These are phyloP conservation scores for Sciurus carolinensis DNA, from an alignment of 2,797 vertebrate species.

Conservation along the genomic window DNA sequence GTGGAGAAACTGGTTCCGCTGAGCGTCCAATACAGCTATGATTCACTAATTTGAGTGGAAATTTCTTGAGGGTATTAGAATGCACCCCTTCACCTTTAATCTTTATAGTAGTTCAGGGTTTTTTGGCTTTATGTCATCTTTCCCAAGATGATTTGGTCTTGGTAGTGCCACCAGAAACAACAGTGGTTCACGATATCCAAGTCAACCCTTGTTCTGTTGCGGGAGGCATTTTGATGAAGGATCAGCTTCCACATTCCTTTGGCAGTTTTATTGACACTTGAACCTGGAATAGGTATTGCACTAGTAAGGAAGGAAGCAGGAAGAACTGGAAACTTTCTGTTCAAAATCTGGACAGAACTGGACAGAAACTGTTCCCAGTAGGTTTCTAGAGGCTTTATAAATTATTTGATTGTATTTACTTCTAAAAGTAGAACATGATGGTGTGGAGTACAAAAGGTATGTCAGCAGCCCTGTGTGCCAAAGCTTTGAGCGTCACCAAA, in stretches of 20 bases:
- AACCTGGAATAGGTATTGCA: neutral
- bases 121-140: neutral
- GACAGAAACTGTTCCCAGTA: neutral
- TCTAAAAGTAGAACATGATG: conserved; percentile 52
- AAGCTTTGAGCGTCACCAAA: conserved; percentile 29
- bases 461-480: conserved; percentile 3
- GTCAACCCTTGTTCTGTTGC: neutral
- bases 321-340: neutral
- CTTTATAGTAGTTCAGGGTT: neutral
- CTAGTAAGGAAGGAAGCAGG: neutral
- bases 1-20: neutral
- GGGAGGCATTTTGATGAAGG: neutral
- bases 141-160: neutral
- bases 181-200: neutral
- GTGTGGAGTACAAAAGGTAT: conserved; percentile 10
- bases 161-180: neutral
- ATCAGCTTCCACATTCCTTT: neutral
- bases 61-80: neutral
- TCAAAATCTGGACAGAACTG: neutral
- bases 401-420: neutral
- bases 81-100: neutral
- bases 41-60: neutral
- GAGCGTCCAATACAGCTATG: neutral
- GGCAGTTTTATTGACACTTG: neutral
- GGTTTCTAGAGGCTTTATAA: neutral